A percentile compares a stretch with the other conserved stretches of the same genome.
These are phyloP conservation scores for Idris sp. DNA, from an alignment of 1,140 invertebrate species.

Conservation along the genomic window DNA sequence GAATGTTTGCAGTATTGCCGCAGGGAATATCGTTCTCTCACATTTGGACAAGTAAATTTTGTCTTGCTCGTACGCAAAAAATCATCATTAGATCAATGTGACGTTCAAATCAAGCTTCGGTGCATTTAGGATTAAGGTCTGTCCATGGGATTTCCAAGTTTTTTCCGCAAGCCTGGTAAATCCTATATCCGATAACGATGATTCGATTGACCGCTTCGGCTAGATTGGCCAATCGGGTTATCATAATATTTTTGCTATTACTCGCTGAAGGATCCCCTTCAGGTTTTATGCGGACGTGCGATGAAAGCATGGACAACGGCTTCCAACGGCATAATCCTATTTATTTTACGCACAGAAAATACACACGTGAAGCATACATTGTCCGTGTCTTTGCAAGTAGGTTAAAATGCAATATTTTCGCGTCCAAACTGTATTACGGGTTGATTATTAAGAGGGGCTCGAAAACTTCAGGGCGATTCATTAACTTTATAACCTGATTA, in stretches of 20 bases:
- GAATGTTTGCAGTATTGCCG: conserved; percentile 1
- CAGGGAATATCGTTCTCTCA: conserved; percentile 20
- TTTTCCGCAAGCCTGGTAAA: conserved; percentile 58
- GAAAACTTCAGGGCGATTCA: conserved; percentile 19
- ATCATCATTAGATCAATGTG: conserved; percentile 56
- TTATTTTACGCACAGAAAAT: conserved; percentile 46
- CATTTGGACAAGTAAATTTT: conserved; percentile 28
- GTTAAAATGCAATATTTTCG: conserved; percentile 37
- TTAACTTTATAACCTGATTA: conserved; percentile 22
- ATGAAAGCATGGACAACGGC: conserved; percentile 54
- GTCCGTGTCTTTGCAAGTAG: conserved; percentile 20
- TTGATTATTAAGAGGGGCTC: conserved; percentile 13
- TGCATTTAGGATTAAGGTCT: conserved; percentile 57
- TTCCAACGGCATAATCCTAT: conserved; percentile 55
- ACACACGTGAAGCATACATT: conserved; percentile 1
- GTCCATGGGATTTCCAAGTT: conserved; percentile 51
- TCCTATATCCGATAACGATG: conserved; percentile 66
- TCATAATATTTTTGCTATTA: conserved; percentile 66
- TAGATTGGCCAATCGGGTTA: conserved; percentile 64
- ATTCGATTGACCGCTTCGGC: conserved; percentile 60
- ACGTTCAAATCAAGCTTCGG: conserved; percentile 22
- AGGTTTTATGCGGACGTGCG: conserved; percentile 51
- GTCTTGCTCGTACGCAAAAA: conserved; percentile 27
- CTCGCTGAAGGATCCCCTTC: conserved; percentile 52
- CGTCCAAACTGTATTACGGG: conserved; percentile 22